These are phyloP conservation scores for Ambastaia sidthimunki DNA, from an alignment of 2,797 vertebrate genomes.

Conservation along the genomic window DNA sequence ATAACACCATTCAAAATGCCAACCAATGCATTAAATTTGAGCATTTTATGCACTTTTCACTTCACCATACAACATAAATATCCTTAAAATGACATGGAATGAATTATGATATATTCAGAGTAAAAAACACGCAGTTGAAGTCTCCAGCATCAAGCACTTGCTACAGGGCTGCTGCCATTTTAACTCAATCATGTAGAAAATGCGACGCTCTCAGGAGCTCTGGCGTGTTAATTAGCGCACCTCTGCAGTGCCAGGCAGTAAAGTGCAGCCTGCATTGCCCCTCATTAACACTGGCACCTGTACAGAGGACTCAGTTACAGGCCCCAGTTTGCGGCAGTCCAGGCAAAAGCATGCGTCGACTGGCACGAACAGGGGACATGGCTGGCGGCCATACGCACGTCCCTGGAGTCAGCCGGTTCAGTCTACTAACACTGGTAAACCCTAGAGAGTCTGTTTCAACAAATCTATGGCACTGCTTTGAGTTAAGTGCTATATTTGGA, in stretches of 20 bases:
- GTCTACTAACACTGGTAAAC: slow-evolving; percentile 59
- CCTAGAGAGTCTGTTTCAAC: slow-evolving; percentile 53
- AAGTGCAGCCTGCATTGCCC: slow-evolving; percentile 41
- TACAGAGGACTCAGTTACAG: slow-evolving; percentile 62
- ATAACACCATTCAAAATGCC: too few species aligned
- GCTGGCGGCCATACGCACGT: slow-evolving; percentile 56
- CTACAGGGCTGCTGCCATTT: slow-evolving; percentile 59
- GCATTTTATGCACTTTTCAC: neutral
- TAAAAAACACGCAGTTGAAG: neutral
- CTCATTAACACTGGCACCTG: slow-evolving; percentile 53
- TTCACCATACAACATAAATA: neutral
- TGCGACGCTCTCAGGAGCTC: slow-evolving; percentile 66
- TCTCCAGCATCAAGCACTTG: slow-evolving; percentile 23
- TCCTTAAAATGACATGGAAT: neutral
- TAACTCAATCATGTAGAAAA: slow-evolving; percentile 73
- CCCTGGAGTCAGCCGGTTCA: slow-evolving; percentile 58
- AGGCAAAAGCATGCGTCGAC: slow-evolving; percentile 34
- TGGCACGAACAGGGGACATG: slow-evolving; percentile 46
- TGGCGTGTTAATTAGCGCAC: slow-evolving; percentile 75
- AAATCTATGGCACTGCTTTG: slow-evolving; percentile 60
- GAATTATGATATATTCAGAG: slow-evolving; percentile 10
- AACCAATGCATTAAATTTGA: too few species aligned
- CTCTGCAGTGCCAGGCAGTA: slow-evolving; percentile 67
- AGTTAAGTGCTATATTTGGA: slow-evolving; percentile 66
- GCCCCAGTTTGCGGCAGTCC: slow-evolving; percentile 56